phyloP scores from a whole-genome alignment of 2,113 vertebrate genomes.

The Larimichthys crocea region DNA sequence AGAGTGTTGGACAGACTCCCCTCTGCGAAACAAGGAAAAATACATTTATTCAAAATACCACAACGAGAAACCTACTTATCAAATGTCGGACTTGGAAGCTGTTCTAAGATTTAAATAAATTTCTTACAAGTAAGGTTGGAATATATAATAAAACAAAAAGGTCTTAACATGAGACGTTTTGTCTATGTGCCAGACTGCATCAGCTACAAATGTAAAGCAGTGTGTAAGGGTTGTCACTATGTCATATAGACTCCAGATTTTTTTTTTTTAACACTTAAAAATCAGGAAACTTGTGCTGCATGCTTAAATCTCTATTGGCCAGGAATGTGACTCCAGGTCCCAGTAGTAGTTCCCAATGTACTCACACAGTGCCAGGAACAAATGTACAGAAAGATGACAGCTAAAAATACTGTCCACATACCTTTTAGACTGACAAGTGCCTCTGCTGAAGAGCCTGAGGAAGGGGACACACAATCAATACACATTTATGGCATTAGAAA shows the following conservation, averaged over 20 bases:
- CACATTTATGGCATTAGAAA: not conserved
- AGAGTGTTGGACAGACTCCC: constrained; percentile 96
- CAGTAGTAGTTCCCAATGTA: not conserved
- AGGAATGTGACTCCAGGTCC: not conserved
- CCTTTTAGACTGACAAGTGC: constrained; percentile 99
- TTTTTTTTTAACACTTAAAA: not conserved
- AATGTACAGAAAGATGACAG: not conserved
- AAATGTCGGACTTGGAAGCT: not conserved
- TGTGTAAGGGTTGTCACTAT: not conserved
- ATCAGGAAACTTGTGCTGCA: not conserved
- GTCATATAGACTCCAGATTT: not conserved
- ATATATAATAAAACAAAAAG: not conserved
- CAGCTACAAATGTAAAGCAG: not conserved
- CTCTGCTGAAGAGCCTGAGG: constrained; percentile 96
- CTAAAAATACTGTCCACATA: constrained; percentile 70
- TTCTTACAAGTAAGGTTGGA: not conserved
- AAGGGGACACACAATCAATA: constrained; percentile 48
- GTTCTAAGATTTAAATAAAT: not conserved
- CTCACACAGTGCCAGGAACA: not conserved
- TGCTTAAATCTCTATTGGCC: not conserved
- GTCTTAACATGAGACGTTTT: not conserved
- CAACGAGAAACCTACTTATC: not conserved
- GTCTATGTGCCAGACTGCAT: not conserved
- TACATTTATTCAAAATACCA: constrained; percentile 1
- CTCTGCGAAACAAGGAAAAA: constrained; percentile 80